These are phyloP conservation scores for Nomada fucata DNA, from an alignment of 2,888 invertebrate species.

Conservation along the genomic window DNA sequence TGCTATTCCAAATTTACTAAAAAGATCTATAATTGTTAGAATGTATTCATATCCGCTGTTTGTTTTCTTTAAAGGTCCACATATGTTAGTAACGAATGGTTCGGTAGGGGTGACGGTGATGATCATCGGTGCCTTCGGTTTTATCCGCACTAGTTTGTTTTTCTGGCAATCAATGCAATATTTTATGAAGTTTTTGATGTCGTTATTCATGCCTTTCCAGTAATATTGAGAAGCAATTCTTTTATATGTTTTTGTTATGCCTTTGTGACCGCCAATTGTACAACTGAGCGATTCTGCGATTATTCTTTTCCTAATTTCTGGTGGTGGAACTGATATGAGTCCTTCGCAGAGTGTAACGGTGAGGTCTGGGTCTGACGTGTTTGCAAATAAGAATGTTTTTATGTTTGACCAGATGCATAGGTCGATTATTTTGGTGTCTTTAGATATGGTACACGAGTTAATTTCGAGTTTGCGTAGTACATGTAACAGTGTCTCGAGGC, in stretches of 20 bases:
- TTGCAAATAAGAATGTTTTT: too few species aligned
- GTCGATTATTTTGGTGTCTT: too few species aligned
- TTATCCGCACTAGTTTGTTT: constrained; percentile 43
- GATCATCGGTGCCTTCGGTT: constrained; percentile 41
- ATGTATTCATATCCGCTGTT: background rate
- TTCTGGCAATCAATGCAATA: constrained; percentile 35
- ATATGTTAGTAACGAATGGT: constrained; percentile 4
- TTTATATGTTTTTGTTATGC: constrained; percentile 40
- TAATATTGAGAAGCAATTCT: background rate
- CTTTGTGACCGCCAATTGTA: constrained; percentile 49
- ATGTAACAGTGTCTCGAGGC: too few species aligned
- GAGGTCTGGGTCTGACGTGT: too few species aligned
- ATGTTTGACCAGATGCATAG: too few species aligned
- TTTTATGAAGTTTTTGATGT: constrained; percentile 32
- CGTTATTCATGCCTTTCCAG: constrained; percentile 21
- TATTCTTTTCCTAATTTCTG: too few species aligned
- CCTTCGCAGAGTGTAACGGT: too few species aligned
- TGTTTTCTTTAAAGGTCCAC: constrained; percentile 38
- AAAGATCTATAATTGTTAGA: background rate
- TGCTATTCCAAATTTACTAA: constrained; percentile 31
- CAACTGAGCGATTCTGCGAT: background rate
- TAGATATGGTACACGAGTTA: too few species aligned
- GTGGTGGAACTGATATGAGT: too few species aligned
- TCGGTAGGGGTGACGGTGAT: background rate
- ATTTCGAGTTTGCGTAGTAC: too few species aligned